Conservation (phyloP, 2,797 vertebrate species). For the Prunella strophiata region DNA sequence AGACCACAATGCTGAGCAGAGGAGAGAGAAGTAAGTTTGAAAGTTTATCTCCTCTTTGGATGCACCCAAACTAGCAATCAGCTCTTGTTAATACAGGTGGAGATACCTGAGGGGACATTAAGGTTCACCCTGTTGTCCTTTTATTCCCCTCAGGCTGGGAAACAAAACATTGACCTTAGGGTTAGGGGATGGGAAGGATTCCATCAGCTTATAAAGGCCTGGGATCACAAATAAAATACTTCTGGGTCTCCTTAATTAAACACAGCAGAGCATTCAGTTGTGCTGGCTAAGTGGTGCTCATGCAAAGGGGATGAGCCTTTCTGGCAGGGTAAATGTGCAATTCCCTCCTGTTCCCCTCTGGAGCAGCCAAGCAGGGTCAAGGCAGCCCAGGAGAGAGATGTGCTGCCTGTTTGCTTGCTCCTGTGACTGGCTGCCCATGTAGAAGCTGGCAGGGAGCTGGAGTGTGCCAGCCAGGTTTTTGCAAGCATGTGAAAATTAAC, state of each 20-base stretch:
- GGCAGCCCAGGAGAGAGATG: neutral
- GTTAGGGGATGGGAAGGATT: neutral
- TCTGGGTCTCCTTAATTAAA: neutral
- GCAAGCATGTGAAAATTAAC: constrained; percentile 27
- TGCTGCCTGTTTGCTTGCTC: neutral
- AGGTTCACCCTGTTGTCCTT: neutral
- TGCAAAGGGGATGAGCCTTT: neutral
- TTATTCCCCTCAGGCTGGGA: neutral
- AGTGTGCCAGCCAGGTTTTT: constrained; percentile 16
- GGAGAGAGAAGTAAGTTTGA: neutral
- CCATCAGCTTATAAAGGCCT: neutral
- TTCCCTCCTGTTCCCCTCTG: neutral
- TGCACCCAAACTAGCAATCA: neutral
- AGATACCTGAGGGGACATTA: neutral
- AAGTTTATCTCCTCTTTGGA: neutral
- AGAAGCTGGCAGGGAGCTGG: constrained; percentile 12
- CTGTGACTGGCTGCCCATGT: neutral
- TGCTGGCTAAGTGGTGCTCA: neutral
- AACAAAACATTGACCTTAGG: neutral
- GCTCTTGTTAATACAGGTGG: neutral
- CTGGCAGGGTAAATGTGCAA: neutral
- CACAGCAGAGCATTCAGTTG: neutral
- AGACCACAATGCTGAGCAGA: neutral
- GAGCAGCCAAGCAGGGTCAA: neutral
- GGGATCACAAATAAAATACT: neutral